These are phyloP conservation scores for Muscicapa comitata DNA, from an alignment of 2,797 vertebrate genomes.

Conservation along the genomic window DNA sequence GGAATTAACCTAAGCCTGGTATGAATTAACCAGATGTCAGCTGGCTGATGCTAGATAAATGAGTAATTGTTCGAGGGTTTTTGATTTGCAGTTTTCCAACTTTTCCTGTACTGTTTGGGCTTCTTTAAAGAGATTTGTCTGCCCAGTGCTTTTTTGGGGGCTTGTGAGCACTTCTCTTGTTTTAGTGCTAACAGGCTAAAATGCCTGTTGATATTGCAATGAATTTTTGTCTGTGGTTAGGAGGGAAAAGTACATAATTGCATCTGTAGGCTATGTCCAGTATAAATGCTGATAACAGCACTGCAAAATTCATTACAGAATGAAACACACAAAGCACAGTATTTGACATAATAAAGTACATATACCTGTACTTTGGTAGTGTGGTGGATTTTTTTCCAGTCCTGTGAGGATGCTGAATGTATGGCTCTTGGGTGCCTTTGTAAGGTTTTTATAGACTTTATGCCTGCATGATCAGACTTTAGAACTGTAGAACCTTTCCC, in stretches of 20 bases:
- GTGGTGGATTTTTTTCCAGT: not conserved
- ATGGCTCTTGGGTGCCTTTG: not conserved
- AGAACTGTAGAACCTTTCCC: not conserved
- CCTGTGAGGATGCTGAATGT: not conserved
- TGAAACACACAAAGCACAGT: not conserved
- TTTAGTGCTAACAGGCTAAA: not conserved
- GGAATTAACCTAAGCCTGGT: constrained; percentile 53
- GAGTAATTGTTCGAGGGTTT: constrained; percentile 47
- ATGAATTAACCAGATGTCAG: constrained; percentile 50
- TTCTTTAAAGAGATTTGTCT: not conserved
- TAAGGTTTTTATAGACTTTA: not conserved
- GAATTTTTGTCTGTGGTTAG: not conserved
- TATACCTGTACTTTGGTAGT: not conserved
- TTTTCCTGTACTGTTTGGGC: not conserved
- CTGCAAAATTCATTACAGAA: not conserved
- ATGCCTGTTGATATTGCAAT: not conserved
- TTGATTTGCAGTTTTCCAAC: constrained; percentile 33
- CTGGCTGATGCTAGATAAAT: constrained; percentile 44
- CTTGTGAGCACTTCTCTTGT: not conserved
- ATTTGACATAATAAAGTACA: not conserved
- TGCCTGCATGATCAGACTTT: not conserved
- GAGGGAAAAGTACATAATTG: not conserved
- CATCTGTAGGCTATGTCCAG: not conserved
- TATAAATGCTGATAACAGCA: not conserved
- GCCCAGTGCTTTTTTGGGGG: not conserved